A percentile compares a stretch with the other conserved stretches of the same genome.
These are phyloP conservation scores for Seira sanloemensis DNA, from an alignment of 2,888 invertebrate species.

Conservation along the genomic window DNA sequence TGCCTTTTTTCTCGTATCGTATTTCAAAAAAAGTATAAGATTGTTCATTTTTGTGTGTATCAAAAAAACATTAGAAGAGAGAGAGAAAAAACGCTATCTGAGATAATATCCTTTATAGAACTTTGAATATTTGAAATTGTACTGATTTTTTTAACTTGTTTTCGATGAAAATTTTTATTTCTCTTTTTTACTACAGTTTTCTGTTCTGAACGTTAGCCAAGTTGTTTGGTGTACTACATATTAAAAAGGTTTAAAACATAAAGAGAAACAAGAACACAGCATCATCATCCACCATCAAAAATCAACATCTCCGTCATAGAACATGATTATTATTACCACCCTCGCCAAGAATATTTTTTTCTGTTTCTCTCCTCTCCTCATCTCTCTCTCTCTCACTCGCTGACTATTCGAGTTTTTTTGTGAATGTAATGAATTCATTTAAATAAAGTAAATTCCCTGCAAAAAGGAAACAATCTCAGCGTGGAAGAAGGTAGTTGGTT, in stretches of 20 bases:
- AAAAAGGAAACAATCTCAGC: background rate
- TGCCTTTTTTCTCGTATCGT: constrained; percentile 30
- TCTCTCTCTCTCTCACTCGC: no score
- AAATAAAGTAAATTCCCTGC: background rate
- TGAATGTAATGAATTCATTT: background rate
- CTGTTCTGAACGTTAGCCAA: constrained; percentile 63
- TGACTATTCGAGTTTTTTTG: background rate
- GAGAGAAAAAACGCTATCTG: background rate
- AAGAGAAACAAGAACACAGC: background rate
- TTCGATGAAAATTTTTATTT: constrained; percentile 65
- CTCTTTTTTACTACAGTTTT: constrained; percentile 62
- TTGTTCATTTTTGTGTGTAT: background rate
- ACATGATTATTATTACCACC: constrained; percentile 62
- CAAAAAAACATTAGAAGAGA: background rate
- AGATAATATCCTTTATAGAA: background rate
- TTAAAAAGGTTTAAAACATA: background rate
- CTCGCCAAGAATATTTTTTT: constrained; percentile 58
- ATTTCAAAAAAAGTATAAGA: constrained; percentile 31
- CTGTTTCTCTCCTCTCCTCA: background rate
- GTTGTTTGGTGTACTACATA: constrained; percentile 23
- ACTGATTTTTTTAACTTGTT: constrained; percentile 33
- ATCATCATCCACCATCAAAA: constrained; percentile 37
- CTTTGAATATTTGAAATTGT: background rate
- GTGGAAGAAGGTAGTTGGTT: constrained; percentile 3
- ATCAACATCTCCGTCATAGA: constrained; percentile 51